Evolutionary conservation across 2,888 invertebrate genomes (phyloP), one percentile per base, ranked within the genome.

Genomic region (Athalia rosae): DNA sequence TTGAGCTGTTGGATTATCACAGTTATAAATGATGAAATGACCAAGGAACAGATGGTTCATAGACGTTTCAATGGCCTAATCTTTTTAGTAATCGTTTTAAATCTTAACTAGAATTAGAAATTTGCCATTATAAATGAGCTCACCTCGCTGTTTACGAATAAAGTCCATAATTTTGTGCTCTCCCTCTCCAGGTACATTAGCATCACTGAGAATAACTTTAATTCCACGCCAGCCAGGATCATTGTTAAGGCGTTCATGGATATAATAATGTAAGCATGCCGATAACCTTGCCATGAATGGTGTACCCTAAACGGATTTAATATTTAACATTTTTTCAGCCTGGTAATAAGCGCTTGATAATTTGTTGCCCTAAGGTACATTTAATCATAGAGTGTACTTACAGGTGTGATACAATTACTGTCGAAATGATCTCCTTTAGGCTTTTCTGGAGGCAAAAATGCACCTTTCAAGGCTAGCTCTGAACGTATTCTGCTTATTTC

Each of bases 151-250:
- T 85, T 94, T 94, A n/a, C 99, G 93, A 83, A 99, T 98, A 88
- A 94, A 99, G 91, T 99, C 99, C 99, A 99, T 99, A 84, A 99
- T 99, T 91, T 99, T 99, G 90, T 99, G 99, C 90, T 99, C 99
- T 0, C 99, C 98, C 90, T 98, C 98, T 5, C 98, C 98, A 0
- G 98, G 98, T 4, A 97, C 98, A 90, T 99, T 99, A 0, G 99
- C 99, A 90, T 99, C 99, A 3, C 99, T 99, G n/a, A 99, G 92
- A 85, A 99, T 97, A 7, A 97, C 95, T 90, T 98, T 98, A 80
- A 99, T 94, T 59, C 95, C 94, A 84, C 94, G 95, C 99, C 99
- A 99, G 0, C 98, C 98, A 3, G 98, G 96, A 89, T 99, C 97
- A 88, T 92, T 98, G 88, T 98, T 99, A 82, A 99, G 91, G 82